These are phyloP conservation scores for Cheiracanthium punctorium DNA, from an alignment of 2,888 invertebrate species.

Conservation along the genomic window DNA sequence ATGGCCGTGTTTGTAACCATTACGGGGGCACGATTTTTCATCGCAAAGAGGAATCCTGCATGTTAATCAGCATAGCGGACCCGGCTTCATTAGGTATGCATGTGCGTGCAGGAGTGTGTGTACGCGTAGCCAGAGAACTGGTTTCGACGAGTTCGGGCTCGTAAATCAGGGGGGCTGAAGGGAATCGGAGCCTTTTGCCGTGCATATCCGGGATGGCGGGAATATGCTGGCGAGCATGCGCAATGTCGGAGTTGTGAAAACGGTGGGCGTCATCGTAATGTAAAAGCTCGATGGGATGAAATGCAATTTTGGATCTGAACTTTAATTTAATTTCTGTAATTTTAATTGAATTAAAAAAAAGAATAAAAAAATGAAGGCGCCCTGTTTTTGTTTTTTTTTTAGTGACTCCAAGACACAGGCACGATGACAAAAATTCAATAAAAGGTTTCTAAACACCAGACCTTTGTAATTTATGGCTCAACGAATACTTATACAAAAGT, in stretches of 20 bases:
- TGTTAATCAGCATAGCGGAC: constrained; percentile 20
- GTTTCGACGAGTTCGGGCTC: constrained; percentile 48
- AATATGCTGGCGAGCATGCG: constrained; percentile 33
- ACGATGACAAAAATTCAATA: no score
- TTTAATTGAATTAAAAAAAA: no score
- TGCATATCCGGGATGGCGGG: constrained; percentile 57
- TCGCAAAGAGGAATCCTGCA: constrained; percentile 35
- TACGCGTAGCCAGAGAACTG: constrained; percentile 29
- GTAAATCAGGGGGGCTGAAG: constrained; percentile 49
- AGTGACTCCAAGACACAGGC: no score
- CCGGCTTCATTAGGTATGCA: constrained; percentile 36
- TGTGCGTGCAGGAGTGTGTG: constrained; percentile 46
- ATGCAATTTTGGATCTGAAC: no score
- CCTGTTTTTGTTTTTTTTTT: no score
- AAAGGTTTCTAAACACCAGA: no score
- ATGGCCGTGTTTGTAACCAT: no score
- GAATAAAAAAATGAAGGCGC: no score
- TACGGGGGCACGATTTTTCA: background rate
- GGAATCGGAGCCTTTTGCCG: constrained; percentile 58
- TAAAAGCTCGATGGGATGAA: no score
- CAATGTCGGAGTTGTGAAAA: background rate
- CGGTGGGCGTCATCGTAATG: background rate
- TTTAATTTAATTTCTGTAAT: no score
- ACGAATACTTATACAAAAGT: no score
- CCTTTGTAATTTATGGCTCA: no score